These are phyloP conservation scores for Anolis apletophallus DNA, from an alignment of 2,797 vertebrate species.

Conservation along the genomic window DNA sequence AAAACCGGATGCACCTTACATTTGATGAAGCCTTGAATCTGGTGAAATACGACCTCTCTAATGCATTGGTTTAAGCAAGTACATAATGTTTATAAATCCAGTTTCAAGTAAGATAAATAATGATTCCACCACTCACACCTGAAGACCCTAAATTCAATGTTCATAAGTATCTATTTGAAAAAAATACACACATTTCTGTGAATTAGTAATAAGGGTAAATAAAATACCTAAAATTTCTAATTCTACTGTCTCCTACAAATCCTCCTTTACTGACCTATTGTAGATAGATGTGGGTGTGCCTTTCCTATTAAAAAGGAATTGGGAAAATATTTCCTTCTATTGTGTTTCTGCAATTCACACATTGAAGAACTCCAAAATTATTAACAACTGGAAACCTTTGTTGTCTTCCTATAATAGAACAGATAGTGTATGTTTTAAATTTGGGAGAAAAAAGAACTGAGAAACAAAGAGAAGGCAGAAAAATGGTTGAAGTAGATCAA, in stretches of 20 bases:
- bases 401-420: constrained; percentile 13
- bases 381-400: rapidly evolving
- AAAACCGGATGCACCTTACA: no score
- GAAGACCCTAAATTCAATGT: background rate
- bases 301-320: background rate
- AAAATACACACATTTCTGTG: background rate
- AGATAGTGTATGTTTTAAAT: background rate
- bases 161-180: background rate
- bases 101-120: background rate
- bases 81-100: background rate
- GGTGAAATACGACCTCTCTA: background rate
- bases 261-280: background rate
- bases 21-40: no score
- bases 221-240: background rate
- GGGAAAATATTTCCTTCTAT: background rate
- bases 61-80: background rate
- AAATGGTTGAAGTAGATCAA: constrained; percentile 43
- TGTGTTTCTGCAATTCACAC: constrained; percentile 19
- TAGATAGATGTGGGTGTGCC: background rate
- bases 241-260: background rate
- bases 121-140: background rate
- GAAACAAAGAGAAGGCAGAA: constrained; percentile 18
- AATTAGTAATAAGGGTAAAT: background rate
- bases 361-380: background rate
- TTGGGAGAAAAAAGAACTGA: constrained; percentile 10